Evolutionary conservation across 1,140 invertebrate species (phyloP).

Genomic region (honey bee (Apis mellifera)): Amel_HAv3.1 CM009941.2:44501-45000

Average conservation of each 20-base stretch:
- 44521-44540: slow-evolving; percentile 36
- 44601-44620: neutral
- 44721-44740: too few relatives aligned
- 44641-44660: neutral
- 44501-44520: neutral
- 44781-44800: too few relatives aligned
- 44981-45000: neutral
- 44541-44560: slow-evolving; percentile 23
- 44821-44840: neutral
- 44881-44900: slow-evolving; percentile 74
- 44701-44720: too few relatives aligned
- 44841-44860: slow-evolving; percentile 67
- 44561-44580: slow-evolving; percentile 13
- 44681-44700: too few relatives aligned
- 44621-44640: neutral
- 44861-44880: slow-evolving; percentile 73
- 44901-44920: slow-evolving; percentile 56
- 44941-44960: neutral
- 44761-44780: too few relatives aligned
- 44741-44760: too few relatives aligned
- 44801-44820: too few relatives aligned
- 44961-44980: neutral
- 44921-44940: slow-evolving; percentile 41
- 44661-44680: too few relatives aligned
- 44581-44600: slow-evolving; percentile 17